These are phyloP conservation scores for Philypnodon macrostomus DNA, from an alignment of 2,797 vertebrate species.

Conservation along the genomic window DNA sequence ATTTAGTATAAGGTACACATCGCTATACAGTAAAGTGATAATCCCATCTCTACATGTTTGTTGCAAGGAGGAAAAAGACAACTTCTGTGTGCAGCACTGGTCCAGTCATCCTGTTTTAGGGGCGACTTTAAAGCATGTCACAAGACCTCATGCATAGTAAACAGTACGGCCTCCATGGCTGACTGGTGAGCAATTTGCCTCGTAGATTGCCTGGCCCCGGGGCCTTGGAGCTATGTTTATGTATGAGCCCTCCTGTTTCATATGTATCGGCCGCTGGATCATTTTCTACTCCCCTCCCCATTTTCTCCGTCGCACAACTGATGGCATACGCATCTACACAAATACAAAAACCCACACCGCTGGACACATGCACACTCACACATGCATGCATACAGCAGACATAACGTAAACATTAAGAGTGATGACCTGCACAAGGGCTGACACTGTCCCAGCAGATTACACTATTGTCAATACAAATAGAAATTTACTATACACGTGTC, in stretches of 20 bases:
- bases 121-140: conserved; percentile 97
- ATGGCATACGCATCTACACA: conserved; percentile 74
- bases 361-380: conserved; percentile 37
- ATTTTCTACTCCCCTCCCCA: conserved; percentile 85
- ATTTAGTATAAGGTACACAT: conserved; percentile 24
- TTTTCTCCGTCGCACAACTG: conserved; percentile 82
- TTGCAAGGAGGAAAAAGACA: conserved; percentile 60
- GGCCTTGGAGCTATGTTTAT: conserved; percentile 93
- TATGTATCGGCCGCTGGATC: conserved; percentile 96
- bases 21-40: conserved; percentile 45
- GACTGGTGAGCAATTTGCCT: conserved; percentile 82
- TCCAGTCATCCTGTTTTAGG: conserved; percentile 79
- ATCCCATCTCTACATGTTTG: conserved; percentile 55
- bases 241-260: conserved; percentile 98
- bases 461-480: conserved; percentile 95
- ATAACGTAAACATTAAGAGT: conserved; percentile 88
- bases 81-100: conserved; percentile 52
- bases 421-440: conserved; percentile 93
- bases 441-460: conserved; percentile 94
- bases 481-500: conserved; percentile 75
- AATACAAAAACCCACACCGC: conserved; percentile 58
- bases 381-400: conserved; percentile 36
- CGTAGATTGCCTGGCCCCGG: conserved; percentile 78
- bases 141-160: conserved; percentile 98
- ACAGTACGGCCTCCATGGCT: conserved; percentile 79